phyloP scores from a whole-genome alignment of 2,888 invertebrate genomes.

The Rhamnusium bicolor region DNA sequence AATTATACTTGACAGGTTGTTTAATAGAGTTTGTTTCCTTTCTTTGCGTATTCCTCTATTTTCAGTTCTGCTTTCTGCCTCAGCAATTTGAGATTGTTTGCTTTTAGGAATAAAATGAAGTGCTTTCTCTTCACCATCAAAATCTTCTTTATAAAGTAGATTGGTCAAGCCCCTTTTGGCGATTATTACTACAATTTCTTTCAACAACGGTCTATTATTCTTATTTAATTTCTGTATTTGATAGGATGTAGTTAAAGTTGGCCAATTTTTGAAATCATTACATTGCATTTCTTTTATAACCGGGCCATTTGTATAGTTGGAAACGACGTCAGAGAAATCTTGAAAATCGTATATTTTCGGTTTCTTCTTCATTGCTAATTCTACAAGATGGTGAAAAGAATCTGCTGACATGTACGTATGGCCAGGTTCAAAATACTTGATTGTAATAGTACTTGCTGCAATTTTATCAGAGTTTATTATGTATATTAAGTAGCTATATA shows the following conservation, averaged over 20 bases:
- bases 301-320: conserved; percentile 1
- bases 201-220: neutral
- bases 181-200: neutral
- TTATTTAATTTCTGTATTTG: conserved; percentile 1
- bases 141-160: neutral
- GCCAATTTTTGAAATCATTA: neutral
- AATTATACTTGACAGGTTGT: too few species aligned
- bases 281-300: neutral
- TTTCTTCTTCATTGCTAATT: conserved; percentile 19
- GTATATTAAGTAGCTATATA: conserved; percentile 43
- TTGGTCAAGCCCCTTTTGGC: neutral
- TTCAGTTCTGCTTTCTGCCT: too few species aligned
- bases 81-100: too few species aligned
- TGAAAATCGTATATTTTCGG: neutral
- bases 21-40: too few species aligned
- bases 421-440: conserved; percentile 49
- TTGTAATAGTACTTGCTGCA: conserved; percentile 26
- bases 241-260: conserved; percentile 1
- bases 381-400: conserved; percentile 37
- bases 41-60: too few species aligned
- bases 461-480: conserved; percentile 44
- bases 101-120: too few species aligned
- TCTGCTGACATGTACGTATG: conserved; percentile 49
- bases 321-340: neutral
- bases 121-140: neutral